Evolutionary conservation across 2,888 invertebrate genomes (phyloP), one percentile per base, ranked within the genome.

Genomic region (Andrena flavipes): DNA sequence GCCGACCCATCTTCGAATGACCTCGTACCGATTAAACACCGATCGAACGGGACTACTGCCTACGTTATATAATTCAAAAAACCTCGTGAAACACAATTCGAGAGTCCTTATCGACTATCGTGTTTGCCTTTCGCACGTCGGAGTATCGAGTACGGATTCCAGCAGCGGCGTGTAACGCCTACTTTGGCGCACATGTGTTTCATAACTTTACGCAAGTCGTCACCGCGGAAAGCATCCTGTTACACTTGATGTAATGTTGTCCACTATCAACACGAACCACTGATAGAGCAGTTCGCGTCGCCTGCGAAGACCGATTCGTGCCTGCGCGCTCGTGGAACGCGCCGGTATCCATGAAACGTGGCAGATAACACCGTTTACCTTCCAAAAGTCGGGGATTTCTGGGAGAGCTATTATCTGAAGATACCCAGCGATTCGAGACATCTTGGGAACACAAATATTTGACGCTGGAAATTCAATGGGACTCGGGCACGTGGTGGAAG

Each of bases 121-220:
- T 76, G 68, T 80, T 82, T 76, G 76, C 30, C 56, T 69, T 65
- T 16, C 75, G 49, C 29, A 26, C 48, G 68, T 72, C 81, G 75
- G 72, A 70, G 71, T 64, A 77, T 69, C 30, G 67, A 74, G 64
- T 54, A 69, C 72, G 72, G 80, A 85, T 84, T 82, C 78, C 84
- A 78, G 26, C 67, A 63, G 42, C 59, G 68, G 67, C 51, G 71
- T 51, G 35, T 42, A 67, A 87, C 80, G 83, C 76, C 83, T 86
- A 84, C 80, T 49, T 76, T 59, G 68, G 63, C 33, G 63, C 81
- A 86, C 84, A 78, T 69, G 74, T 69, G 88, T 91, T 90, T 89
- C 86, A 79, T 88, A 90, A 88, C 86, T 87, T 76, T 73, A 48
- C 84, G 87, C 84, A 86, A 84, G 85, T 84, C 73, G 88, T 85